A percentile compares a stretch with the other conserved stretches of the same genome.
Conservation (phyloP, 2,888 invertebrate genomes). For the Eristalinus aeneus region DNA sequence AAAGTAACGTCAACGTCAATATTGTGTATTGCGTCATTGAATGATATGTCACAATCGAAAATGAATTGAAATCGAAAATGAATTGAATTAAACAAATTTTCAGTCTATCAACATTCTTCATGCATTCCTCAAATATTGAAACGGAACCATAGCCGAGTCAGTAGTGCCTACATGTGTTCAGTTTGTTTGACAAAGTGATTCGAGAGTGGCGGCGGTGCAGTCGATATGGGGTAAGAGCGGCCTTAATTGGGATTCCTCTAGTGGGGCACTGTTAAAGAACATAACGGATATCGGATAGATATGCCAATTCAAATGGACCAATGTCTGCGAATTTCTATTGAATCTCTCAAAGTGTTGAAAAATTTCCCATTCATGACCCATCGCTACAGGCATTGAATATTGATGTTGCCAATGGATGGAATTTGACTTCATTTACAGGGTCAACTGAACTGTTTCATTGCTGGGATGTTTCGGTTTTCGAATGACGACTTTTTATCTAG, state of each 20-base stretch:
- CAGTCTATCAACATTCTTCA: no score
- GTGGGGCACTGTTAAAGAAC: conserved; percentile 5
- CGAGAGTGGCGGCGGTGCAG: conserved; percentile 24
- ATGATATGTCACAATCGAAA: no score
- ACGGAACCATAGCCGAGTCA: not conserved
- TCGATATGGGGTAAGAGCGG: conserved; percentile 51
- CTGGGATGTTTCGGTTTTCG: not conserved
- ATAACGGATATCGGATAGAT: conserved; percentile 3
- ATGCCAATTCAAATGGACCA: conserved; percentile 8
- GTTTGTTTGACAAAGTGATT: conserved; percentile 51
- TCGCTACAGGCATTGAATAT: not conserved
- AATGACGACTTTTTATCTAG: no score
- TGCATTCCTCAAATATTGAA: no score
- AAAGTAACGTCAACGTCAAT: no score
- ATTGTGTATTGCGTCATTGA: no score
- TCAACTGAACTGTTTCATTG: not conserved
- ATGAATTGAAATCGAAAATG: no score
- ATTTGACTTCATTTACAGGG: not conserved
- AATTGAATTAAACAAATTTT: no score
- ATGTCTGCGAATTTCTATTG: conserved; percentile 44
- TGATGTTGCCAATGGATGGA: not conserved
- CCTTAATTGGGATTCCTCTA: conserved; percentile 32
- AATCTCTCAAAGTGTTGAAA: conserved; percentile 37
- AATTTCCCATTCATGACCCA: conserved; percentile 25
- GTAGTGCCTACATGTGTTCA: not conserved